phyloP scores from a whole-genome alignment of 2,888 invertebrate genomes.

The Brassicogethes aeneus region DNA sequence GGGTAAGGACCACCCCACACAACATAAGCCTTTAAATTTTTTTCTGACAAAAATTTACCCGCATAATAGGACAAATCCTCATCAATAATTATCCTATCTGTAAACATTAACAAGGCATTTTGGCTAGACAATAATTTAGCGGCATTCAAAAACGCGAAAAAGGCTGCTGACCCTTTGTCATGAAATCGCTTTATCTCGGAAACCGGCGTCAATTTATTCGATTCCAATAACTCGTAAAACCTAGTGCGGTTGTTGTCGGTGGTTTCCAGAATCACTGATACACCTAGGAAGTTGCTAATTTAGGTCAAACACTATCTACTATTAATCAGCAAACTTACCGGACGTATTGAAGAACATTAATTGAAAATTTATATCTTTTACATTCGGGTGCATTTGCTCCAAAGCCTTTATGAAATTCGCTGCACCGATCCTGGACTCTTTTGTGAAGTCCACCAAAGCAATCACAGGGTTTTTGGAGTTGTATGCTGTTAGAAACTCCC shows the following conservation, averaged over 20 bases:
- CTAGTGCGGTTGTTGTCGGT: constrained; percentile 15
- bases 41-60: constrained; percentile 38
- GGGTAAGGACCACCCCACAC: constrained; percentile 42
- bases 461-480: constrained; percentile 21
- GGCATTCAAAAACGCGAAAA: constrained; percentile 51
- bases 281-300: constrained; percentile 19
- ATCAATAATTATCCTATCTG: constrained; percentile 48
- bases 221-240: constrained; percentile 16
- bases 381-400: constrained; percentile 11
- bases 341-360: constrained; percentile 31
- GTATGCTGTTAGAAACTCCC: constrained; percentile 17
- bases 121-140: constrained; percentile 53
- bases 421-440: constrained; percentile 20
- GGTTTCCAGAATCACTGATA: constrained; percentile 22
- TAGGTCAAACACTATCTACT: neutral
- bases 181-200: no score
- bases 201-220: no score
- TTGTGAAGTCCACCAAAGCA: constrained; percentile 27
- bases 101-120: constrained; percentile 53
- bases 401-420: constrained; percentile 21
- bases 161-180: constrained; percentile 40
- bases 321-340: constrained; percentile 23
- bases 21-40: constrained; percentile 43
- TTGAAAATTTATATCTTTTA: constrained; percentile 24
- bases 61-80: constrained; percentile 41